phyloP scores from a whole-genome alignment of 2,113 vertebrate genomes.

The Boulengerochromis microlepis region DNA sequence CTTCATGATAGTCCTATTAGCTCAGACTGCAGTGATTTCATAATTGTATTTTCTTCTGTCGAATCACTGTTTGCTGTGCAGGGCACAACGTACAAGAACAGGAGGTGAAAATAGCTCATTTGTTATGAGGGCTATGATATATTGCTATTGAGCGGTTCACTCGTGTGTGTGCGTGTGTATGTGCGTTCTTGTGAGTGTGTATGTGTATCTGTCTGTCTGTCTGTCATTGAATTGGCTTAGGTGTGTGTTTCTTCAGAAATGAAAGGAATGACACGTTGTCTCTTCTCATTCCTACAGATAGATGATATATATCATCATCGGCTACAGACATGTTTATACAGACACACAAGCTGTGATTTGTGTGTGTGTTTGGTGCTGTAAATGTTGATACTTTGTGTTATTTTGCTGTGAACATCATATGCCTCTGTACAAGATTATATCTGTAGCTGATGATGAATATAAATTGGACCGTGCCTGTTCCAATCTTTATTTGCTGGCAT shows the following conservation, averaged over 20 bases:
- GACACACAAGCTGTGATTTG: not conserved
- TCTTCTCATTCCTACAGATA: not conserved
- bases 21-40: not conserved
- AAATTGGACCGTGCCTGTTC: not conserved
- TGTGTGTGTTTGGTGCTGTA: not conserved
- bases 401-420: not conserved
- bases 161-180: not conserved
- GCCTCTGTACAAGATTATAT: not conserved
- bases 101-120: not conserved
- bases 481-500: not conserved
- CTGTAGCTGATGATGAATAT: not conserved
- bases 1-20: not conserved
- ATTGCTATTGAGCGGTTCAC: slow-evolving; percentile 2
- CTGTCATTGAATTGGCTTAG: slow-evolving; percentile 10
- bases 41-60: not conserved
- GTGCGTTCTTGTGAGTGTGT: not conserved
- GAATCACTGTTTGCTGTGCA: not conserved
- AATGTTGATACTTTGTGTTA: not conserved
- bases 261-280: not conserved
- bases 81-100: not conserved
- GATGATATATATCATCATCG: not conserved
- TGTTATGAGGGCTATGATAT: not conserved
- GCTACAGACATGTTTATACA: not conserved
- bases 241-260: not conserved
- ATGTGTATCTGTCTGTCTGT: not conserved